These are phyloP conservation scores for Tiliacea aurago DNA, from an alignment of 2,888 invertebrate genomes.

Conservation along the genomic window DNA sequence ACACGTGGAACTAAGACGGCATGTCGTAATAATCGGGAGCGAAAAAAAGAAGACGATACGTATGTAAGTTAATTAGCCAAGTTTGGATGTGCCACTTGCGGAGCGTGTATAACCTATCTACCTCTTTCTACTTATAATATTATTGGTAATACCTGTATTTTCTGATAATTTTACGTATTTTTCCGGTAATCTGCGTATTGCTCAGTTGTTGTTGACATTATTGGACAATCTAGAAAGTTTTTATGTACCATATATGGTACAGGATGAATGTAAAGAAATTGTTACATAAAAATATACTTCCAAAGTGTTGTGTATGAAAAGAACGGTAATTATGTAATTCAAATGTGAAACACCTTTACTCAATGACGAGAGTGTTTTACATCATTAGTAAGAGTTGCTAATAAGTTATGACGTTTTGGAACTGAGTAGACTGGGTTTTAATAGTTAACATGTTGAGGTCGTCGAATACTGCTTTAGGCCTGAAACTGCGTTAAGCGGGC, in stretches of 20 bases:
- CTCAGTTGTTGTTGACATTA: conserved; percentile 21
- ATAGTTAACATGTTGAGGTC: neutral
- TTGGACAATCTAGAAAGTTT: conserved; percentile 1
- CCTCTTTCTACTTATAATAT: no score
- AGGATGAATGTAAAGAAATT: neutral
- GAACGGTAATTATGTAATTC: conserved; percentile 21
- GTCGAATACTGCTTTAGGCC: no score
- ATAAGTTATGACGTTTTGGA: conserved; percentile 6
- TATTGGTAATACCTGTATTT: neutral
- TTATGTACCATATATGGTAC: conserved; percentile 10
- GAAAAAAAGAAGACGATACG: no score
- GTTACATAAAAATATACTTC: conserved; percentile 19
- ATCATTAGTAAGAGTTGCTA: neutral
- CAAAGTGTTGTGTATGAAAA: conserved; percentile 24
- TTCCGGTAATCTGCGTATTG: neutral
- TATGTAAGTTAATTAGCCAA: no score
- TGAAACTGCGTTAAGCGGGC: no score
- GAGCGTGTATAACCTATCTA: no score
- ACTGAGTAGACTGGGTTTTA: neutral
- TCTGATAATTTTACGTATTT: neutral
- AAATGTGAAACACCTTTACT: conserved; percentile 15
- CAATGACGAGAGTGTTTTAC: conserved; percentile 12
- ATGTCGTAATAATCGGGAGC: no score
- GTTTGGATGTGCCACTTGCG: no score
- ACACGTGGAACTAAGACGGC: no score